These are phyloP conservation scores for Yponomeuta plumbellus DNA, from an alignment of 2,888 invertebrate genomes.

Conservation along the genomic window DNA sequence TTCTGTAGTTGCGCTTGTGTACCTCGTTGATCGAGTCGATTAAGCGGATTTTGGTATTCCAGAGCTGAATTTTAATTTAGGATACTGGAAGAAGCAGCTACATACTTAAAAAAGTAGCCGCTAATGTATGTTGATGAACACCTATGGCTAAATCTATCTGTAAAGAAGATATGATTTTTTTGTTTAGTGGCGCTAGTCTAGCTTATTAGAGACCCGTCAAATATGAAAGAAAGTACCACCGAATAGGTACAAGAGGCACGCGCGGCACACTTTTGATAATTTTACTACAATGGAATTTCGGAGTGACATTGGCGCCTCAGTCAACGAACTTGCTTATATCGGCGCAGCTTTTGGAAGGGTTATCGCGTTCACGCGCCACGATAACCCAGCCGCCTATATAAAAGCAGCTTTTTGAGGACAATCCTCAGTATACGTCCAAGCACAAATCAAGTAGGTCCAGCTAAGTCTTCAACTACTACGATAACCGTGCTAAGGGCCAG, in stretches of 20 bases:
- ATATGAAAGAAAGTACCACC: not conserved
- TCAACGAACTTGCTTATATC: conserved; percentile 63
- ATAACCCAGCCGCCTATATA: conserved; percentile 63
- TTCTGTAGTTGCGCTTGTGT: not conserved
- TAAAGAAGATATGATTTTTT: too few relatives aligned
- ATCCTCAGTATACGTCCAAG: conserved; percentile 52
- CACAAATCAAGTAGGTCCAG: conserved; percentile 26
- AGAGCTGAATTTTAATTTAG: too few relatives aligned
- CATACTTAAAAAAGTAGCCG: too few relatives aligned
- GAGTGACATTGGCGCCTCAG: conserved; percentile 64
- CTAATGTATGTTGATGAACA: too few relatives aligned
- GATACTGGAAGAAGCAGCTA: too few relatives aligned
- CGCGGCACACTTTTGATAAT: conserved; percentile 40
- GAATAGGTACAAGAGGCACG: conserved; percentile 5
- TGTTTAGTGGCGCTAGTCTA: too few relatives aligned
- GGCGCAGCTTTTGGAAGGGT: conserved; percentile 47
- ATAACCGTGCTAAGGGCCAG: not conserved
- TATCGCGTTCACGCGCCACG: conserved; percentile 63
- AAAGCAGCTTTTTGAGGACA: conserved; percentile 34
- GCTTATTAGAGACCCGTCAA: not conserved
- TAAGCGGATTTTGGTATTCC: too few relatives aligned
- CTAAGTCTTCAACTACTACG: not conserved
- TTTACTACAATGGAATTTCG: conserved; percentile 55
- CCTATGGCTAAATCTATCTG: too few relatives aligned
- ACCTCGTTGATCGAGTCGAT: too few relatives aligned